phyloP scores from a whole-genome alignment of 1,140 invertebrate species.

The Aricia agestis region DNA sequence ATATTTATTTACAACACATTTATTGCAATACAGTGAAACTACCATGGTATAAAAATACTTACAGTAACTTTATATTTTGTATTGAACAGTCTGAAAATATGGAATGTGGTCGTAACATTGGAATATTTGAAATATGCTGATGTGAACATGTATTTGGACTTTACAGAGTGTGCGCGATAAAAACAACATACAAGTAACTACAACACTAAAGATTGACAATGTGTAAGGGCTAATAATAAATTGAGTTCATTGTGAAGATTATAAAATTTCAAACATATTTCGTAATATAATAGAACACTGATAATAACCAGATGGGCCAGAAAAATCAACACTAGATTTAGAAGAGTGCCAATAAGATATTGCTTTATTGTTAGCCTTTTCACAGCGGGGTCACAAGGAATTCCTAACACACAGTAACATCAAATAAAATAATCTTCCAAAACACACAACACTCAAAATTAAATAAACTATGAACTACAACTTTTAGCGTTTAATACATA shows the following conservation, averaged over 20 bases:
- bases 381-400: not conserved
- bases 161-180: not conserved
- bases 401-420: slow-evolving; percentile 31
- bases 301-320: no score
- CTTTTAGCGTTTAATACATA: slow-evolving; percentile 12
- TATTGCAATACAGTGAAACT: slow-evolving; percentile 56
- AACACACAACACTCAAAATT: slow-evolving; percentile 46
- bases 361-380: not conserved
- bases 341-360: not conserved
- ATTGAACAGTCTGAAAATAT: slow-evolving; percentile 49
- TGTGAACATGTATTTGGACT: slow-evolving; percentile 18
- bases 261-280: no score
- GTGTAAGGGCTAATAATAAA: not conserved
- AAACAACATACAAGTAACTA: not conserved
- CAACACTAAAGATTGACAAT: slow-evolving; percentile 1
- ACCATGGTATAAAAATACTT: slow-evolving; percentile 56
- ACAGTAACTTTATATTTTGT: slow-evolving; percentile 25
- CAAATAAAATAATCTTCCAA: slow-evolving; percentile 45
- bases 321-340: no score
- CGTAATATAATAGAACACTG: no score
- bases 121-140: slow-evolving; percentile 22
- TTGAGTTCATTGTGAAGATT: no score
- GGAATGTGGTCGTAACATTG: slow-evolving; percentile 48
- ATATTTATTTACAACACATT: slow-evolving; percentile 67
- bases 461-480: slow-evolving; percentile 26